Base-by-base conservation (phyloP, 2,797 vertebrate species). In the Halcyon smyrnensis region DNA sequence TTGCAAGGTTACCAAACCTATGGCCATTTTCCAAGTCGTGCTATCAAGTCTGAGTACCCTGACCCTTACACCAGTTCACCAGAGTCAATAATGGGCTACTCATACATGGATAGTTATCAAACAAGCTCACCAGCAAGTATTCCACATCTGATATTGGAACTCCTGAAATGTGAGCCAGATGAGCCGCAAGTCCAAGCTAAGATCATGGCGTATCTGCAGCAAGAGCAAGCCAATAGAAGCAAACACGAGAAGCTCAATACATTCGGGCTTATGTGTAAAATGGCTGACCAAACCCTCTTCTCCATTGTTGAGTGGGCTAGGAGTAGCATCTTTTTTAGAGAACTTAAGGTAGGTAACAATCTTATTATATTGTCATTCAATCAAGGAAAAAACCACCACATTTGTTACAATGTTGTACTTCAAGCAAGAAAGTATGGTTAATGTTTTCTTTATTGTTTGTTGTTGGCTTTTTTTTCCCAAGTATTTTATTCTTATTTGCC, bases 241-340 rank as follows among this genome's bases (percentile, higher is more conserved):
- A 99, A 99, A 91, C 99, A 99, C 0, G 99, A 99, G 95, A 99
- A 99, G 98, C 99, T 99, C 98, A 99, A 99, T 97, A 99, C 99
- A 0, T 99, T 99, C 43, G 99, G 99, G 90, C 99, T 99, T 81
- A 99, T 99, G 99, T 99, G 99, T 97, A 99, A 99, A 98, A 99
- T 99, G 99, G 99, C 99, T 3, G 99, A 99, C 98, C 99, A 99
- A 98, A 99, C 99, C 6, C 99, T 99, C 87, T 99, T 99, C 98
- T 99, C 99, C 97, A 99, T 99, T 37, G 99, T 99, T 16, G 99
- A 99, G 96, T 99, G 99, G 99, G 99, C 99, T 34, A 98, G 99
- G 96, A 99, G 99, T 98, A 99, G 99, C 97, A 98, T 99, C 97
- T 99, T 99, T 98, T 99, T 99, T 98, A 98, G 99, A 95, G 99